Percentiles rank a stretch among this genome's conserved stretches.
phyloP scores from a whole-genome alignment of 2,888 invertebrate species.

The Pyrrhopygopsis socrates region DNA sequence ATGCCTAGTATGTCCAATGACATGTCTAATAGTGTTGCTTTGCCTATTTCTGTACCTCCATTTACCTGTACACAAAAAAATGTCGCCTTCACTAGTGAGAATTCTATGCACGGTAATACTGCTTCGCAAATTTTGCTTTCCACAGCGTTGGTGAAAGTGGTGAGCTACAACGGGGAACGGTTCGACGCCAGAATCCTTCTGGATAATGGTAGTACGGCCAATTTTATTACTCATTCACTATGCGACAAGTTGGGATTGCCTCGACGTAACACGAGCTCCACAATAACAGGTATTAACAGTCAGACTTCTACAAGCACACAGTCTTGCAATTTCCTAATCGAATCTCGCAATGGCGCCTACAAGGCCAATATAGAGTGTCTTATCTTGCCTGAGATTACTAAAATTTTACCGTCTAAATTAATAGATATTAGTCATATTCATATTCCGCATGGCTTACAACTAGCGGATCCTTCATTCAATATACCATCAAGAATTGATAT shows the following conservation, averaged over 20 bases:
- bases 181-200: background rate
- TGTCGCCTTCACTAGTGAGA: background rate
- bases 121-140: constrained; percentile 52
- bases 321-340: constrained; percentile 58
- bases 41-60: background rate
- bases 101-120: background rate
- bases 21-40: background rate
- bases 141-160: constrained; percentile 78
- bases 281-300: constrained; percentile 68
- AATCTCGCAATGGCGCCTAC: constrained; percentile 46
- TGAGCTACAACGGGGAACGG: background rate
- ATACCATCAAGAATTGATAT: constrained; percentile 49
- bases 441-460: constrained; percentile 52
- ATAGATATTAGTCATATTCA: constrained; percentile 33
- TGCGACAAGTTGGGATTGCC: constrained; percentile 57
- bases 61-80: background rate
- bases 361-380: constrained; percentile 35
- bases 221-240: constrained; percentile 57
- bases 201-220: constrained; percentile 67
- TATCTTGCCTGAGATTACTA: constrained; percentile 55
- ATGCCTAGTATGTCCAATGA: background rate
- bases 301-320: constrained; percentile 37
- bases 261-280: constrained; percentile 44
- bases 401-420: constrained; percentile 32
- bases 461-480: constrained; percentile 73